Conservation (phyloP, 2,797 vertebrate genomes). For the Prionace glauca region DNA sequence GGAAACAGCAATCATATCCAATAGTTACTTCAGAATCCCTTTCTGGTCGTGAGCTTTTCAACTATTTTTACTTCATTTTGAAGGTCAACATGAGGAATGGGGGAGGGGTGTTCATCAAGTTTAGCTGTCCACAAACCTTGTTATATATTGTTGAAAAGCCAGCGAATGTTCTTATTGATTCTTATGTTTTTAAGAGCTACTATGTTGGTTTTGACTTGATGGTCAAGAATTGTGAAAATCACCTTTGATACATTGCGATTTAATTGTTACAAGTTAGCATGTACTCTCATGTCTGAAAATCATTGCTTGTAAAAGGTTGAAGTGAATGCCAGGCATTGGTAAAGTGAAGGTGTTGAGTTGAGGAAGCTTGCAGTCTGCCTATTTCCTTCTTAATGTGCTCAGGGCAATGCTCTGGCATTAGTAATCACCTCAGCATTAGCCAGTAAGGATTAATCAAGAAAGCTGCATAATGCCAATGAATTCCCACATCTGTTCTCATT, state of each 20-base stretch:
- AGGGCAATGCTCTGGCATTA: neutral
- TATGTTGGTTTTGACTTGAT: neutral
- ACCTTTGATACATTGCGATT: neutral
- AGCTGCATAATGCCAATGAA: neutral
- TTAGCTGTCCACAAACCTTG: neutral
- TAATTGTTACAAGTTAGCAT: neutral
- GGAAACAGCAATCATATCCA: neutral
- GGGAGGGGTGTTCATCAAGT: neutral
- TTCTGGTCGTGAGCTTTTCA: neutral
- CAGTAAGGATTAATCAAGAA: neutral
- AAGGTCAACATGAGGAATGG: neutral
- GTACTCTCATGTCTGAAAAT: neutral
- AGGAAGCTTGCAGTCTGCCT: neutral
- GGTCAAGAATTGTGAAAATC: neutral
- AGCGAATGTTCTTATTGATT: neutral
- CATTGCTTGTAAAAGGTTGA: neutral
- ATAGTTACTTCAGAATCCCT: neutral
- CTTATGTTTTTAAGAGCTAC: neutral
- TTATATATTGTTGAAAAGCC: neutral
- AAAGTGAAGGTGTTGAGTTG: neutral
- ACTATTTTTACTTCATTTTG: neutral
- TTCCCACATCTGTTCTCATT: neutral
- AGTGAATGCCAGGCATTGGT: neutral
- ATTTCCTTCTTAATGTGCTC: neutral
- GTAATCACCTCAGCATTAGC: neutral